A percentile compares a stretch with the other conserved stretches of the same genome.
Conservation (phyloP, 2,797 vertebrate genomes). For the Siniperca undulata region DNA sequence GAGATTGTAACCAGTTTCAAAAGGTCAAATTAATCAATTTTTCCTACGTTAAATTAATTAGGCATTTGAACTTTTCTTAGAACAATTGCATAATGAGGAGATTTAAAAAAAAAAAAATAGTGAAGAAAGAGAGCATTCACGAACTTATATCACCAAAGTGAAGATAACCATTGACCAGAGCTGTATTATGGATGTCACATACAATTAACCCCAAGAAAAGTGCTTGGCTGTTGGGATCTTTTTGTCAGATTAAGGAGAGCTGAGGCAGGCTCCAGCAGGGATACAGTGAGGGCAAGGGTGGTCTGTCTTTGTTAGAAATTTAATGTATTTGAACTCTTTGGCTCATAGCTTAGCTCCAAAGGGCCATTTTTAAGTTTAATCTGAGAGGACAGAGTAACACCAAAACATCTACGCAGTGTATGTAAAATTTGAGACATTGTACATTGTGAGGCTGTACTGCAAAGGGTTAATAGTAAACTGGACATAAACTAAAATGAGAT, state of each 20-base stretch:
- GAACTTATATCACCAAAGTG: slow-evolving; percentile 9
- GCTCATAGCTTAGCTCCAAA: slow-evolving; percentile 40
- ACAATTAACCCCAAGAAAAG: slow-evolving; percentile 75
- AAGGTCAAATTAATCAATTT: slow-evolving; percentile 73
- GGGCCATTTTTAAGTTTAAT: slow-evolving; percentile 16
- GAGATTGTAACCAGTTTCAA: slow-evolving; percentile 33
- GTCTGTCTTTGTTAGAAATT: slow-evolving; percentile 44
- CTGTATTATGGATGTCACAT: slow-evolving; percentile 69
- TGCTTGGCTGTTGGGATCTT: slow-evolving; percentile 65
- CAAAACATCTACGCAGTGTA: not conserved
- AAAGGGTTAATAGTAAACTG: slow-evolving; percentile 8
- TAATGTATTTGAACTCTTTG: slow-evolving; percentile 60
- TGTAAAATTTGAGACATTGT: not conserved
- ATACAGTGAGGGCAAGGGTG: slow-evolving; percentile 55
- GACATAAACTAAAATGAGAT: slow-evolving; percentile 28
- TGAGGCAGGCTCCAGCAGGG: slow-evolving; percentile 49
- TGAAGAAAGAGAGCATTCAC: slow-evolving; percentile 19
- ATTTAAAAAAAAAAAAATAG: not conserved
- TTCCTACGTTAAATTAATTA: slow-evolving; percentile 57
- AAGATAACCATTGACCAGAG: slow-evolving; percentile 55
- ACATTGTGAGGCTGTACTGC: not conserved
- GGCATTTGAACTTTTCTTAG: slow-evolving; percentile 55
- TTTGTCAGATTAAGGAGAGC: slow-evolving; percentile 60
- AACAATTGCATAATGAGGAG: slow-evolving; percentile 44
- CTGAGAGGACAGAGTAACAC: not conserved